Evolutionary conservation across 2,113 vertebrate genomes (phyloP).

Genomic region (Nycticorax nycticorax): DNA sequence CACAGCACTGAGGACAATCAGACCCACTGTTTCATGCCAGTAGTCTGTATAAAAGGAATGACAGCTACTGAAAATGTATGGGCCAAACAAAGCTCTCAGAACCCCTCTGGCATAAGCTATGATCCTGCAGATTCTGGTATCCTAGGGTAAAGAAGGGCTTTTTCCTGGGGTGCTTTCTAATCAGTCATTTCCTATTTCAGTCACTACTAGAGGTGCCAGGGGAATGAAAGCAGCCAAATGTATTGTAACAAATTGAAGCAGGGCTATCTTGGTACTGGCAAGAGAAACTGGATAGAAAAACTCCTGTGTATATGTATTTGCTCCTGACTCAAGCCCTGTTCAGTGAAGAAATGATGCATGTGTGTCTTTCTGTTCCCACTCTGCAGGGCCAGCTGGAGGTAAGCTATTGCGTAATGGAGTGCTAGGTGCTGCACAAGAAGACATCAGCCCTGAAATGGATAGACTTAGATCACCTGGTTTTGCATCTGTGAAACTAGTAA

Average conservation of each 20-base stretch:
- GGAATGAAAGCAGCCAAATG: neutral
- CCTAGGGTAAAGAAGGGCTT: neutral
- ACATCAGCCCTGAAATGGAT: neutral
- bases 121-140: neutral
- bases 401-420: rapidly evolving
- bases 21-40: neutral
- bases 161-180: neutral
- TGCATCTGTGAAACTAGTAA: neutral
- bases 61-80: neutral
- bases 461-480: neutral
- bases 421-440: neutral
- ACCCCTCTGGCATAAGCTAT: neutral
- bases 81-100: neutral
- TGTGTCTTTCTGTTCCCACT: neutral
- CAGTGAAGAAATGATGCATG: neutral
- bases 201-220: neutral
- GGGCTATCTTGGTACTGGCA: neutral
- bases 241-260: neutral
- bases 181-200: neutral
- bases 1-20: neutral
- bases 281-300: neutral
- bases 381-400: neutral
- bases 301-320: neutral
- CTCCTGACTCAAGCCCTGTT: neutral
- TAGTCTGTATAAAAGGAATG: neutral